A percentile compares a stretch with the other conserved stretches of the same genome.
These are phyloP conservation scores for Vanacampus margaritifer DNA, from an alignment of 2,113 vertebrate genomes.

Conservation along the genomic window DNA sequence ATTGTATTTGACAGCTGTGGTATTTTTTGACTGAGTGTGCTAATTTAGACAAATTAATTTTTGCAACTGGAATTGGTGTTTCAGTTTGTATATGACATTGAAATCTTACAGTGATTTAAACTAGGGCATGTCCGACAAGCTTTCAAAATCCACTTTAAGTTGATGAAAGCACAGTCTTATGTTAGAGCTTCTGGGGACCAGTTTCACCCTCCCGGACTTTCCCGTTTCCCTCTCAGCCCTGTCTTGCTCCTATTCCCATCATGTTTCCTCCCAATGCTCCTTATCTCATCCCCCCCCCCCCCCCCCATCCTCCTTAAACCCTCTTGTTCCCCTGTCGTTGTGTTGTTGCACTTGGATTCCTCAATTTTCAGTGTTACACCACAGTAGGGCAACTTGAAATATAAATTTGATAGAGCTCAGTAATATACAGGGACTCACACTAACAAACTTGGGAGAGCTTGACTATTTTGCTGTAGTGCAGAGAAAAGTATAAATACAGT, in stretches of 20 bases:
- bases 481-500: slow-evolving; percentile 4
- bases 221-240: slow-evolving; percentile 41
- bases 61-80: not conserved
- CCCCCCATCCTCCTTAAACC: too few relatives aligned
- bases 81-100: slow-evolving; percentile 21
- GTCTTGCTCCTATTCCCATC: slow-evolving; percentile 18
- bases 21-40: not conserved
- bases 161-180: slow-evolving; percentile 28
- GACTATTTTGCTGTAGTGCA: slow-evolving; percentile 3
- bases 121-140: slow-evolving; percentile 33
- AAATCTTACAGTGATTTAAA: slow-evolving; percentile 13
- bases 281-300: slow-evolving; percentile 52
- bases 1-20: not conserved
- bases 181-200: slow-evolving; percentile 21
- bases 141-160: slow-evolving; percentile 34
- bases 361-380: slow-evolving; percentile 51
- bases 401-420: not conserved
- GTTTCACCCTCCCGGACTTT: slow-evolving; percentile 12
- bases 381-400: slow-evolving; percentile 34
- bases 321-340: slow-evolving; percentile 55
- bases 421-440: not conserved
- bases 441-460: not conserved
- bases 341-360: slow-evolving; percentile 45
- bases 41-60: not conserved
- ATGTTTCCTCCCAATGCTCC: slow-evolving; percentile 37